These are phyloP conservation scores for Aphidius ervi DNA, from an alignment of 1,140 invertebrate species.

Conservation along the genomic window DNA sequence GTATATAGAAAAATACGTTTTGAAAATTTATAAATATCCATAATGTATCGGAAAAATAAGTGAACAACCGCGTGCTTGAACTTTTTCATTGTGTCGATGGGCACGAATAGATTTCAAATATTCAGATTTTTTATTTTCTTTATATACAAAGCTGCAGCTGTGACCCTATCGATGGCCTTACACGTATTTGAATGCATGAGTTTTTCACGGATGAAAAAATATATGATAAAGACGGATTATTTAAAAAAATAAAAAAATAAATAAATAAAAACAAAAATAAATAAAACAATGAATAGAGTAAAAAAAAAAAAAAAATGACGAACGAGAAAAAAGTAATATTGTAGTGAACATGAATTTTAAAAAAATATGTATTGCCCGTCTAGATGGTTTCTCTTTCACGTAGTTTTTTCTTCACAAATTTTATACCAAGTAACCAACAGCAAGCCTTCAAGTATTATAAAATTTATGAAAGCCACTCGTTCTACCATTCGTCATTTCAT, in stretches of 20 bases:
- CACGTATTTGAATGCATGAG: slow-evolving; percentile 20
- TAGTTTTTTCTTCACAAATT: too few species aligned
- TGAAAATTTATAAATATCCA: slow-evolving; percentile 39
- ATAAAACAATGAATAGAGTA: not conserved
- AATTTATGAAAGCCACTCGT: too few species aligned
- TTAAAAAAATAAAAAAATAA: slow-evolving; percentile 29
- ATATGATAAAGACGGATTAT: too few species aligned
- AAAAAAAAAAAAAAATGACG: not conserved
- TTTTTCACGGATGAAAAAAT: not conserved
- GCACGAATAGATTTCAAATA: slow-evolving; percentile 44
- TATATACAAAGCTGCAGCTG: slow-evolving; percentile 39
- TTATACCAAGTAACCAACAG: too few species aligned
- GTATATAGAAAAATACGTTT: slow-evolving; percentile 7
- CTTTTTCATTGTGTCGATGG: slow-evolving; percentile 4
- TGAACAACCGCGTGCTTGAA: slow-evolving; percentile 13
- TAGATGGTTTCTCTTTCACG: too few species aligned
- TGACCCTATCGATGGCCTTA: slow-evolving; percentile 29
- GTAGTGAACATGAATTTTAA: too few species aligned
- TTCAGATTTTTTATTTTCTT: slow-evolving; percentile 38
- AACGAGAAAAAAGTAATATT: not conserved
- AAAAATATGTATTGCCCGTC: too few species aligned
- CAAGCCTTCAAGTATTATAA: too few species aligned
- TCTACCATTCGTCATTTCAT: too few species aligned
- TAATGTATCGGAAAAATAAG: slow-evolving; percentile 32
- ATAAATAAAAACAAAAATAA: slow-evolving; percentile 19